Conservation (phyloP, 2,888 invertebrate genomes). For the Stictocephala bisonia region DNA sequence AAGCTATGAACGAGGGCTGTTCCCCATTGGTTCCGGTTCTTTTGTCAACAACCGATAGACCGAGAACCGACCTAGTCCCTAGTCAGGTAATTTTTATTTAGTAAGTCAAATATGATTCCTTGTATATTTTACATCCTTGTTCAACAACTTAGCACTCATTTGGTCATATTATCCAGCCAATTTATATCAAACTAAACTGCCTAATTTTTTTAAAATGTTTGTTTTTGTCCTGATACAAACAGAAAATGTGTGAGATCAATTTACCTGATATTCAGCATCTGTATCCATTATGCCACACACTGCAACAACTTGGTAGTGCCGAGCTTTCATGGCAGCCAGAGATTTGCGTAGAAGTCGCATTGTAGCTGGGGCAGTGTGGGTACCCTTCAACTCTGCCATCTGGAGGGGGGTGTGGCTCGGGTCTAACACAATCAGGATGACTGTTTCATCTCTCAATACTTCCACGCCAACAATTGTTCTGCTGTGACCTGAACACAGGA, state of each 20-base stretch:
- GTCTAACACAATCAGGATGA: slow-evolving; percentile 81
- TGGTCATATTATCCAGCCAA: no score
- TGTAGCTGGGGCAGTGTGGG: slow-evolving; percentile 70
- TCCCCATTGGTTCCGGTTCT: no score
- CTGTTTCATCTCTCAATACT: slow-evolving; percentile 73
- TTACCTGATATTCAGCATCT: slow-evolving; percentile 81
- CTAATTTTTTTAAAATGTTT: background rate
- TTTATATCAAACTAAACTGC: no score
- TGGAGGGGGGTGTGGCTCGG: slow-evolving; percentile 86
- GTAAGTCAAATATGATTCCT: background rate
- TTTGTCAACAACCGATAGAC: no score
- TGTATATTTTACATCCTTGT: no score
- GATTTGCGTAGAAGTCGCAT: slow-evolving; percentile 79
- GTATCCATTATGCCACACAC: slow-evolving; percentile 78
- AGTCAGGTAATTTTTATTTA: background rate
- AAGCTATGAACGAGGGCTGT: no score
- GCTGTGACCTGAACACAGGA: slow-evolving; percentile 89
- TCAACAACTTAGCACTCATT: no score
- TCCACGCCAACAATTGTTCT: slow-evolving; percentile 91
- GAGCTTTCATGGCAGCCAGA: slow-evolving; percentile 80
- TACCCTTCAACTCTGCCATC: slow-evolving; percentile 74
- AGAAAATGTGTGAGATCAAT: background rate
- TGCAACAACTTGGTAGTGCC: slow-evolving; percentile 88
- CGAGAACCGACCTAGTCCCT: background rate
- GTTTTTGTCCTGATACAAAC: background rate